Base-by-base conservation (phyloP, 2,797 vertebrate genomes). In the Myotis pilosus region DNA sequence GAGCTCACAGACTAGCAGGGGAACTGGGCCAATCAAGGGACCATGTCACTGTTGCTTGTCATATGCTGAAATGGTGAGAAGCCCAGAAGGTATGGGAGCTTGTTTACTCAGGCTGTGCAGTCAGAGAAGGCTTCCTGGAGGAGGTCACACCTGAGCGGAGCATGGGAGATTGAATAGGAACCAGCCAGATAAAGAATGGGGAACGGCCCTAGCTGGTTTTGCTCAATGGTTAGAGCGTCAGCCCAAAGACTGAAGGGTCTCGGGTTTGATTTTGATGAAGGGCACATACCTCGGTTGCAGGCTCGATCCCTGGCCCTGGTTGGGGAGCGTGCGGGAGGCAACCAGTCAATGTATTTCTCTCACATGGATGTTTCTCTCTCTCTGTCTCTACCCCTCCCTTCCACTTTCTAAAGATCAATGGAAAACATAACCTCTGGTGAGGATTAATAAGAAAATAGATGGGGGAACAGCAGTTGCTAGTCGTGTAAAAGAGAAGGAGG, bases 81-180 rank as follows among this genome's bases (percentile, higher is more conserved):
- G 25, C 49, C 53, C 44, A 30, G 44, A 53, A 41, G n/a, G n/a
- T 4, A 28, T 3, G 10, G 51, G 33, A 74, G 15, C 74, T 12
- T 1, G 7, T 17, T 17, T 17, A 28, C 44, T 28, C 25, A 78
- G 76, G 53, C 66, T 28, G 11, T 36, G 33, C 33, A 83, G 33
- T 74, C 72, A 36, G 28, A 72, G 80, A 66, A 47, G 76, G 22
- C 89, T 95, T 71, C 95, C 76, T 60, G 22, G 93, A 94, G 55
- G 49, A 89, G 68, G 80, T 49, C 55, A 71, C 17, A 4, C 16
- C 72, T 36, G 28, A n/a, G 17, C 86, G 28, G 47, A 91, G 51
- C 38, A 12, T 1, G 41, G 49, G 79, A 89, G 23, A 81, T 30
- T 75, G 9, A 85, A 12, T 7, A 57, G 72, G 38, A 89, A n/a